phyloP scores from a whole-genome alignment of 2,888 invertebrate species.

The Dorcus hopei region DNA sequence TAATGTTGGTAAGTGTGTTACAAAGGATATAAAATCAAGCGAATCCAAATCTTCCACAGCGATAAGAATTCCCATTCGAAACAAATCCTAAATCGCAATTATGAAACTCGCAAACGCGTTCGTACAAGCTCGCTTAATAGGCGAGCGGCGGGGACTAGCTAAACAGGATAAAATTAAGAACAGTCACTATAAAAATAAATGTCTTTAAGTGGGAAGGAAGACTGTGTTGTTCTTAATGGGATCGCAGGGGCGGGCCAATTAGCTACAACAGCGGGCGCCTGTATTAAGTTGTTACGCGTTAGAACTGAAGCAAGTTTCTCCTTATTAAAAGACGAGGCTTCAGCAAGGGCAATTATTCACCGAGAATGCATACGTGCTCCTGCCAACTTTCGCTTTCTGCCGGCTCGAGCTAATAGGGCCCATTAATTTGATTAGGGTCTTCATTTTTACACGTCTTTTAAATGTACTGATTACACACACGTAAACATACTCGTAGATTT shows the following conservation, averaged over 20 bases:
- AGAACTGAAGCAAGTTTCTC: too few species aligned
- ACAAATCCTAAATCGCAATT: too few species aligned
- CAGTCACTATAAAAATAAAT: conserved; percentile 41
- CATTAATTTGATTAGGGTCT: conserved; percentile 10
- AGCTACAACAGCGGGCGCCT: conserved; percentile 35
- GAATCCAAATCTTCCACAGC: too few species aligned
- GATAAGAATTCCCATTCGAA: too few species aligned
- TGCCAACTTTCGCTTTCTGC: background rate
- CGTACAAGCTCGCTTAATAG: conserved; percentile 13
- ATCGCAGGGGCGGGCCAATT: conserved; percentile 45
- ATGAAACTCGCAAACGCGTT: too few species aligned
- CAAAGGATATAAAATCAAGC: too few species aligned
- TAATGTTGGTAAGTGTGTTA: too few species aligned
- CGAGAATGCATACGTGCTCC: background rate
- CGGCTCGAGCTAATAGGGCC: conserved; percentile 4
- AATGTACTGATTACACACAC: conserved; percentile 2
- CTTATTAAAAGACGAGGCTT: too few species aligned
- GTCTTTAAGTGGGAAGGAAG: conserved; percentile 33
- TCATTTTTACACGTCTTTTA: conserved; percentile 3
- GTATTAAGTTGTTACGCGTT: conserved; percentile 9
- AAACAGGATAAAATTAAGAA: conserved; percentile 38
- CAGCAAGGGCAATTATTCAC: too few species aligned
- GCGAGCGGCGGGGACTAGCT: conserved; percentile 33
- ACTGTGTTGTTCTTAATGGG: conserved; percentile 39
- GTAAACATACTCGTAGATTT: background rate